phyloP scores from a whole-genome alignment of 37 sponge, comb jelly and placozoan genomes.

The Oscarella lobularis region DNA sequence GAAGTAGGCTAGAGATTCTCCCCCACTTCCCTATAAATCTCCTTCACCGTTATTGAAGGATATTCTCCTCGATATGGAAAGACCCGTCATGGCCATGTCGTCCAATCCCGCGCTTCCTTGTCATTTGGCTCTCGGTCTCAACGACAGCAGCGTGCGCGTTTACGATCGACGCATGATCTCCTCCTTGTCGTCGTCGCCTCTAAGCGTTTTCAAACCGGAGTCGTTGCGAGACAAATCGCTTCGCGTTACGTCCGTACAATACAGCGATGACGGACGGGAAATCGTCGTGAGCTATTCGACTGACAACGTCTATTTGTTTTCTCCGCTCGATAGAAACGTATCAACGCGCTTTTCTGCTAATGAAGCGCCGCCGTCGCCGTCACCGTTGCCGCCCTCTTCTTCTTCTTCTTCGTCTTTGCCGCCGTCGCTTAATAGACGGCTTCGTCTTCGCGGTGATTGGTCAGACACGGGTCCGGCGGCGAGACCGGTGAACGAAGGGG shows the following conservation, averaged over 20 bases:
- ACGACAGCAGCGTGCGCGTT: conserved; percentile 44
- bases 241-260: conserved; percentile 56
- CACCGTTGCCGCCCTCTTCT: conserved; percentile 8
- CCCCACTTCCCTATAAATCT: too few relatives aligned
- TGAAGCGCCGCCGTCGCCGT: background rate
- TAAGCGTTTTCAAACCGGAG: conserved; percentile 13
- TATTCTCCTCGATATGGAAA: conserved; percentile 7
- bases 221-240: conserved; percentile 8
- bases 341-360: background rate
- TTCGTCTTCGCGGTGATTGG: conserved; percentile 80
- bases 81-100: conserved; percentile 38
- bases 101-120: conserved; percentile 50
- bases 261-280: conserved; percentile 42
- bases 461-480: conserved; percentile 84
- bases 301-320: conserved; percentile 65
- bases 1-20: conserved; percentile 17
- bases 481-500: conserved; percentile 26
- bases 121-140: conserved; percentile 46
- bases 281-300: conserved; percentile 64
- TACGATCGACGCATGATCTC: conserved; percentile 47
- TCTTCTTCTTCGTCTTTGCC: conserved; percentile 10
- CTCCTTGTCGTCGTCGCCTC: background rate
- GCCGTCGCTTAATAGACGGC: conserved; percentile 30
- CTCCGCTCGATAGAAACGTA: background rate
- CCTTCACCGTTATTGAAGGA: conserved; percentile 29